Conservation (phyloP, 2,888 invertebrate genomes). For the Amiota mariae region DNA sequence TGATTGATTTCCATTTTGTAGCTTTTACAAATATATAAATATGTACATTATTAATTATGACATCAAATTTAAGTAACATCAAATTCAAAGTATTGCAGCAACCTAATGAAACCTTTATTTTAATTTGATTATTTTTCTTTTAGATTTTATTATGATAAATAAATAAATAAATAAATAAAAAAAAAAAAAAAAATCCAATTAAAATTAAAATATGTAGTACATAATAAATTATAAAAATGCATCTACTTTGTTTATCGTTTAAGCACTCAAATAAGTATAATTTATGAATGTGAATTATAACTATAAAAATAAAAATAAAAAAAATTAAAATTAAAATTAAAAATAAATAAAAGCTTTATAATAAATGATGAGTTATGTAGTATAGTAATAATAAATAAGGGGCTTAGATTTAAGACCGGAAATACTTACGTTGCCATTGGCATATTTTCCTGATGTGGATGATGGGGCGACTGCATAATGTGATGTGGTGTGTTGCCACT, state of each 20-base stretch:
- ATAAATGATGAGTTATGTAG: background rate
- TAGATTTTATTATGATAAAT: constrained; percentile 25
- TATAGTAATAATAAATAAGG: background rate
- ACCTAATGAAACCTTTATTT: constrained; percentile 50
- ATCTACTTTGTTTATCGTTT: background rate
- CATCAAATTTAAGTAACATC: background rate
- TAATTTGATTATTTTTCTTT: constrained; percentile 18
- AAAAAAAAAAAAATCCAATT: constrained; percentile 4
- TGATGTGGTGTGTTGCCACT: constrained; percentile 79
- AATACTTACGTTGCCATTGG: constrained; percentile 81
- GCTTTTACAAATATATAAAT: background rate
- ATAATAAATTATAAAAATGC: too few relatives aligned
- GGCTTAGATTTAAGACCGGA: constrained; percentile 38
- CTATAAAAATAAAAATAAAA: background rate
- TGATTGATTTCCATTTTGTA: background rate
- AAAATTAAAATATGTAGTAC: background rate
- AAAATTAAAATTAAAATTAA: too few relatives aligned
- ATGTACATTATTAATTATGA: constrained; percentile 8
- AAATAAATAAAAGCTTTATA: too few relatives aligned
- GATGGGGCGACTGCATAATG: constrained; percentile 83
- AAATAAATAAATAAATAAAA: too few relatives aligned
- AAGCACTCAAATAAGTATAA: background rate
- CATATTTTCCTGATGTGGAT: constrained; percentile 76
- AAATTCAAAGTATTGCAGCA: constrained; percentile 67
- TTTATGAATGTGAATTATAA: background rate